Evolutionary conservation across 2,888 invertebrate species (phyloP).

Genomic region (Melikaiella ostensackeni): DNA sequence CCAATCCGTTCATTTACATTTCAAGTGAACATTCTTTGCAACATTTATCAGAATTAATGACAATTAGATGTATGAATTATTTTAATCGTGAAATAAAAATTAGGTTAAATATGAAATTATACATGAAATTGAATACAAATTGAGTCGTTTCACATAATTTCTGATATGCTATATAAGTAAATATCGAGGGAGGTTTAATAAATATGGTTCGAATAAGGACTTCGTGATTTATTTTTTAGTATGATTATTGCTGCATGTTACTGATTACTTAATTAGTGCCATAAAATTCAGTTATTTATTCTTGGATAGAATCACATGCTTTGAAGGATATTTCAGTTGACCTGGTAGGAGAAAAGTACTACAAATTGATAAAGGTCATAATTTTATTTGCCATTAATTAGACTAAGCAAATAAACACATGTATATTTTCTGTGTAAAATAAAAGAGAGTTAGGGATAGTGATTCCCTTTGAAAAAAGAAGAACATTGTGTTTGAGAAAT

Average conservation of each 20-base stretch:
- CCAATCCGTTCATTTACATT: constrained; percentile 2
- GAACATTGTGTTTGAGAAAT: no score
- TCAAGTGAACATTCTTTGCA: background rate
- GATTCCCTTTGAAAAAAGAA: no score
- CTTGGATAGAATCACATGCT: background rate
- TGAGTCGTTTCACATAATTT: background rate
- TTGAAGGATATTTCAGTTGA: background rate
- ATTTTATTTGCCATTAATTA: no score
- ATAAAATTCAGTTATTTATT: background rate
- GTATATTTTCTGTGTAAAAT: no score
- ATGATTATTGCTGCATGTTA: background rate
- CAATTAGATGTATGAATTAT: constrained; percentile 22
- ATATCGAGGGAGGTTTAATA: background rate
- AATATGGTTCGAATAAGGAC: background rate
- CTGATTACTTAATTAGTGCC: background rate
- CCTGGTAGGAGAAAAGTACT: no score
- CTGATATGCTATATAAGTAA: background rate
- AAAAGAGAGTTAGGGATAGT: no score
- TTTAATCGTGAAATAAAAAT: background rate
- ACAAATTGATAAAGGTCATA: no score
- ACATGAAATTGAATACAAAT: constrained; percentile 12
- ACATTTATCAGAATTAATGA: constrained; percentile 24
- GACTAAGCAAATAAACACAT: no score
- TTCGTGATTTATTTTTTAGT: background rate
- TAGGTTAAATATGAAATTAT: background rate